Evolutionary conservation across 2,888 invertebrate species (phyloP).

Genomic region (Dasysyrphus tricinctus): DNA sequence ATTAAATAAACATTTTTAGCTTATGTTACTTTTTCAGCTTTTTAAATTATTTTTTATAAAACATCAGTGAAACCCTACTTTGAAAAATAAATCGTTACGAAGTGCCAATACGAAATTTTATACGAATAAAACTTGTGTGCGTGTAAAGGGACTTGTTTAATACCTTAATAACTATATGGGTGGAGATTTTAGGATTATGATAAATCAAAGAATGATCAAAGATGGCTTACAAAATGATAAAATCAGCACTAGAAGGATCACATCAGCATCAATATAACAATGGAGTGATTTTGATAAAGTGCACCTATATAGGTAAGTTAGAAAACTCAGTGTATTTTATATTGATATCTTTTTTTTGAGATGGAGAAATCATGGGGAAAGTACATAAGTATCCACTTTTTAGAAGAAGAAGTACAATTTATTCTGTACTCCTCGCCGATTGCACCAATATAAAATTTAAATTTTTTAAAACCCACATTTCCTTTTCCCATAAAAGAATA

Average conservation of each 20-base stretch:
- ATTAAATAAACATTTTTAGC: neutral
- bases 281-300: slow-evolving; percentile 82
- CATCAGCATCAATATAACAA: slow-evolving; percentile 78
- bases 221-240: slow-evolving; percentile 82
- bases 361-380: too few relatives aligned
- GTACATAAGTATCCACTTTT: too few relatives aligned
- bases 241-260: slow-evolving; percentile 80
- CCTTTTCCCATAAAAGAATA: too few relatives aligned
- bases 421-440: too few relatives aligned
- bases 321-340: too few relatives aligned
- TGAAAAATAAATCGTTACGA: neutral
- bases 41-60: neutral
- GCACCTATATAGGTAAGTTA: slow-evolving; percentile 77
- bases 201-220: slow-evolving; percentile 42
- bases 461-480: too few relatives aligned
- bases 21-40: neutral
- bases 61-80: neutral
- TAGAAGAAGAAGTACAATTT: too few relatives aligned
- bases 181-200: slow-evolving; percentile 61
- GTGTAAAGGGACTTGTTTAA: slow-evolving; percentile 1
- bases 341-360: too few relatives aligned
- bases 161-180: neutral
- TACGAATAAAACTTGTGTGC: neutral
- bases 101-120: slow-evolving; percentile 39
- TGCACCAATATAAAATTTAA: too few relatives aligned